Base-by-base conservation (phyloP, 2,888 invertebrate genomes). In the Odontocolon sp. region DNA sequence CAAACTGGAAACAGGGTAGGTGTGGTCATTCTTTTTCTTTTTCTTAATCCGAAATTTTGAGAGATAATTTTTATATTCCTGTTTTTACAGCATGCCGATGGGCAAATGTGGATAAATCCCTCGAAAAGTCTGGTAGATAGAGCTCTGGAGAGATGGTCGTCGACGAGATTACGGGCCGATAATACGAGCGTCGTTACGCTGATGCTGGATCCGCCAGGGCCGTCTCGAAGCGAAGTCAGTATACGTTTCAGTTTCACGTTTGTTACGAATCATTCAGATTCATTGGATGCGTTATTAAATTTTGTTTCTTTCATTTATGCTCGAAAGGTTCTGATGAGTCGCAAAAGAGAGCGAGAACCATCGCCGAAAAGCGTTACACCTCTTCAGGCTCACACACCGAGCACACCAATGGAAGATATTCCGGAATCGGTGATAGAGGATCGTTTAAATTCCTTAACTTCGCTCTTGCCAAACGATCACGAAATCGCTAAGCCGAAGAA, bases 111-210 rank as follows among this genome's bases (percentile, higher is more conserved):
- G 96, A 93, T 96, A 71, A 98, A 99, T 91, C 98, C 98, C 0
- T 97, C 98, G 63, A 97, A 97, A 88, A 94, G 95, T 83, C 91
- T 99, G 69, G 98, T 97, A 0, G 96, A 94, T 90, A 94, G 92
- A 86, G 98, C 96, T 56, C 92, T 96, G 57, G 95, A 96, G 80
- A 93, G 94, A 68, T 99, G 99, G 98, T 94, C 94, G 16, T 93
- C 93, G 54, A 95, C 96, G 3, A 93, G 95, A 87, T 94, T 98
- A 93, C 93, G 98, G 38, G 99, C 99, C 0, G 99, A 99, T 91
- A 99, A 99, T 90, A 98, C 98, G 0, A 98, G 97, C 9, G 98
- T 97, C 50, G 96, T 99, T 16, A 96, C 97, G 0, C 92, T 99
- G 16, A 96, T 98, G 94, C 92, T 98, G 77, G 97, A 98, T 91